A percentile compares a stretch with the other conserved stretches of the same genome.
Conservation (phyloP, 1,140 invertebrate species). For the Acarapis woodi region DNA sequence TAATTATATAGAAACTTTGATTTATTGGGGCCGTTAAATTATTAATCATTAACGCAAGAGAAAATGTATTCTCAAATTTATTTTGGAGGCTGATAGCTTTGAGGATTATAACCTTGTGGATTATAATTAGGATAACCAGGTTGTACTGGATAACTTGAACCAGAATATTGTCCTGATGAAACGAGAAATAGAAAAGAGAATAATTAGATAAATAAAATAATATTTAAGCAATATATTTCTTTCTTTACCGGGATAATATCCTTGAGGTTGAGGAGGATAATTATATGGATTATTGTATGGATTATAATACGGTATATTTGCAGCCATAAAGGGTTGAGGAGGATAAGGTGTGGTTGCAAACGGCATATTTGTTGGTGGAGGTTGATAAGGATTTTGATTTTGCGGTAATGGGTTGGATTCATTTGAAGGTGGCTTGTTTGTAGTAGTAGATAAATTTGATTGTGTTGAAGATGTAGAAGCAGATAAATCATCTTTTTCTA, state of each 20-base stretch:
- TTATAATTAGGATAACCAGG: too few relatives aligned
- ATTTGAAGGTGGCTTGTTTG: background rate
- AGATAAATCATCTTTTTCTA: conserved; percentile 44
- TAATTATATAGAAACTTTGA: too few relatives aligned
- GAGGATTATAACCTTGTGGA: too few relatives aligned
- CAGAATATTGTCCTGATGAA: too few relatives aligned
- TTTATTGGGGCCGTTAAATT: too few relatives aligned
- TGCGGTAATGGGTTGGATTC: background rate
- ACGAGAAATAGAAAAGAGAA: too few relatives aligned
- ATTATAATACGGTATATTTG: too few relatives aligned
- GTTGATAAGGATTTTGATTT: background rate
- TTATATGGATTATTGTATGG: conserved; percentile 7
- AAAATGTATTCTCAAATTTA: too few relatives aligned
- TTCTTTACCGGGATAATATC: background rate
- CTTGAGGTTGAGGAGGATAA: conserved; percentile 4
- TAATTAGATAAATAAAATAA: conserved; percentile 5
- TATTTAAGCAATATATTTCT: background rate
- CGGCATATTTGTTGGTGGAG: background rate
- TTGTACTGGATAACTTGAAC: too few relatives aligned
- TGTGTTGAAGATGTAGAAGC: conserved; percentile 17
- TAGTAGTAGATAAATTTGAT: conserved; percentile 24
- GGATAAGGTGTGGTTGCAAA: background rate
- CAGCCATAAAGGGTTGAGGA: background rate
- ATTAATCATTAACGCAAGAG: too few relatives aligned
- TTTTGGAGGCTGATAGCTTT: too few relatives aligned